Conservation (phyloP, 2,888 invertebrate species). For the Danaus chrysippus region DNA sequence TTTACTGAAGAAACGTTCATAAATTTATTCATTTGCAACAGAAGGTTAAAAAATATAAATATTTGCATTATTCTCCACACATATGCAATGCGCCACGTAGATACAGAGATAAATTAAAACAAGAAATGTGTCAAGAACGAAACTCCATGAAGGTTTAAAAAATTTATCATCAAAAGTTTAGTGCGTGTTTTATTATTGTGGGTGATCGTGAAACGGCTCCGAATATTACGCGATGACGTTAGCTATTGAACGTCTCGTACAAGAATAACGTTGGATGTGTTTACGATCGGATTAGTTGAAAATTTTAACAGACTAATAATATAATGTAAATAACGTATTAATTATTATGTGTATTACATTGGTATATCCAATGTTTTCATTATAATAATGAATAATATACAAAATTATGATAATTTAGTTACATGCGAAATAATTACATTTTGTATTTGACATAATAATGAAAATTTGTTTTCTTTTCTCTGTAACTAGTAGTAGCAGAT, state of each 20-base stretch:
- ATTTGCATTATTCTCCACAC: no score
- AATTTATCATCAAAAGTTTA: constrained; percentile 4
- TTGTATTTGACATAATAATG: no score
- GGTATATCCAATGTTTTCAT: no score
- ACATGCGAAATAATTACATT: no score
- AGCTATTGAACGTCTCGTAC: background rate
- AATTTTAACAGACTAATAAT: background rate
- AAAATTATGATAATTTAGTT: no score
- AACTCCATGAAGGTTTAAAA: background rate
- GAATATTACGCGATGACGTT: constrained; percentile 3
- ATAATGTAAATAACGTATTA: background rate
- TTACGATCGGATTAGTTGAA: background rate
- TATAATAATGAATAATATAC: no score
- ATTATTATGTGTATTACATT: background rate
- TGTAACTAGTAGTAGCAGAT: no score
- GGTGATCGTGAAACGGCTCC: constrained; percentile 2
- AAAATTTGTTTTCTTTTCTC: no score
- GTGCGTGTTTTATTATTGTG: constrained; percentile 4
- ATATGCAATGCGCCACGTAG: no score
- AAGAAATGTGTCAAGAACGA: constrained; percentile 1
- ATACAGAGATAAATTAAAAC: background rate
- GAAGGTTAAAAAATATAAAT: no score
- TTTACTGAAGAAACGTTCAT: no score
- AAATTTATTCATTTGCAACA: no score
- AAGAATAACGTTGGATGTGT: background rate